phyloP scores from a whole-genome alignment of 2,797 vertebrate species.

The Sciurus vulgaris region DNA sequence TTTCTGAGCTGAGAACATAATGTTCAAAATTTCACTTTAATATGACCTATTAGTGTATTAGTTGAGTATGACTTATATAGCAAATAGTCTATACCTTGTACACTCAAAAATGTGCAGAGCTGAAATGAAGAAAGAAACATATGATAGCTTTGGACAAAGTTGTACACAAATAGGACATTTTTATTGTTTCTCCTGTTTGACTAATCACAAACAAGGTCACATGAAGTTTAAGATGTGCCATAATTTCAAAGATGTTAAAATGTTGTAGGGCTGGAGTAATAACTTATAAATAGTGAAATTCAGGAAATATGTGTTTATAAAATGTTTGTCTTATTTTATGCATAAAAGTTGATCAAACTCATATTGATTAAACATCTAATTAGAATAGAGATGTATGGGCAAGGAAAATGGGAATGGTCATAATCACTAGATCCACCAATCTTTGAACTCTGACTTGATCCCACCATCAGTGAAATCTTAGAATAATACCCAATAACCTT shows the following conservation, averaged over 20 bases:
- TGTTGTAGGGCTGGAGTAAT: background rate
- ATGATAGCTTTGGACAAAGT: background rate
- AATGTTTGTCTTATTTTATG: background rate
- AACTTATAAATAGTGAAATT: background rate
- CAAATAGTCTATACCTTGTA: background rate
- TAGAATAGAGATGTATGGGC: background rate
- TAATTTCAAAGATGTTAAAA: background rate
- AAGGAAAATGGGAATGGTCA: background rate
- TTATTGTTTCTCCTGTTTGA: background rate
- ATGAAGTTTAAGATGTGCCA: background rate
- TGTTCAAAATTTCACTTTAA: slow-evolving; percentile 18
- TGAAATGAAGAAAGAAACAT: background rate
- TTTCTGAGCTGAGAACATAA: background rate
- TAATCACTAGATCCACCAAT: background rate
- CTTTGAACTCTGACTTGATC: background rate
- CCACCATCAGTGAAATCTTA: background rate
- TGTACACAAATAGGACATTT: background rate
- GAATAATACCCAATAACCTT: background rate
- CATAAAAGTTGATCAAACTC: background rate
- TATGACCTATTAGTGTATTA: background rate
- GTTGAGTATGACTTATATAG: background rate
- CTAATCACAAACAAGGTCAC: background rate
- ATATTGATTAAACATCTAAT: background rate
- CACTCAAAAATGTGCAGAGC: background rate
- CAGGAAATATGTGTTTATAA: background rate